Percentiles rank a stretch among this genome's conserved stretches.
These are phyloP conservation scores for Calliphora vicina DNA, from an alignment of 1,140 invertebrate genomes.

Conservation along the genomic window DNA sequence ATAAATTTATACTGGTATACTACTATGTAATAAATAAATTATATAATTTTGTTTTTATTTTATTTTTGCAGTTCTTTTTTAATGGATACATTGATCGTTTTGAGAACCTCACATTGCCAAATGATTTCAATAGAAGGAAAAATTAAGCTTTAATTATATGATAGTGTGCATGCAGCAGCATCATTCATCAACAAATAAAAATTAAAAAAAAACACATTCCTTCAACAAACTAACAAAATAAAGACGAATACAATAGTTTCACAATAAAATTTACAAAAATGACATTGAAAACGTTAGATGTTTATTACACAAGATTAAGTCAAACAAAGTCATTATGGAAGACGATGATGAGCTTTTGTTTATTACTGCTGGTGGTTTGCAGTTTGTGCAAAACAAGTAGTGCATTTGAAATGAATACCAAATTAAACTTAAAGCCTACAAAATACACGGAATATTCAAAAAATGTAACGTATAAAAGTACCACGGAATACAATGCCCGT, in stretches of 20 bases:
- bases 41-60: too few species aligned
- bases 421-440: slow-evolving; percentile 41
- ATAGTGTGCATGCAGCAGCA: neutral
- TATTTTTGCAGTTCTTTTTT: neutral
- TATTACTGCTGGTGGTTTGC: neutral
- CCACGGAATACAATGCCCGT: slow-evolving; percentile 69
- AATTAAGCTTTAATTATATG: neutral
- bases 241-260: neutral
- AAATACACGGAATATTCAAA: slow-evolving; percentile 40
- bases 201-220: neutral
- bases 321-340: neutral
- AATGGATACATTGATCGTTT: neutral
- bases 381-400: slow-evolving; percentile 1
- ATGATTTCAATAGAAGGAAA: neutral
- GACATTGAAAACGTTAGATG: neutral
- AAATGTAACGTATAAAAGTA: slow-evolving; percentile 67
- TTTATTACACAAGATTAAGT: neutral
- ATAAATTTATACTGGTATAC: too few species aligned
- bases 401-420: slow-evolving; percentile 36
- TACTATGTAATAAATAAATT: too few species aligned
- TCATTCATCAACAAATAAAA: neutral
- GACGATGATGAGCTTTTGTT: neutral
- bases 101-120: neutral
- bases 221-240: neutral
- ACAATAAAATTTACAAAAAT: neutral